Evolutionary conservation across 92 coral and sea anemone species (phyloP).

Genomic region (Meandrina meandrites): DNA sequence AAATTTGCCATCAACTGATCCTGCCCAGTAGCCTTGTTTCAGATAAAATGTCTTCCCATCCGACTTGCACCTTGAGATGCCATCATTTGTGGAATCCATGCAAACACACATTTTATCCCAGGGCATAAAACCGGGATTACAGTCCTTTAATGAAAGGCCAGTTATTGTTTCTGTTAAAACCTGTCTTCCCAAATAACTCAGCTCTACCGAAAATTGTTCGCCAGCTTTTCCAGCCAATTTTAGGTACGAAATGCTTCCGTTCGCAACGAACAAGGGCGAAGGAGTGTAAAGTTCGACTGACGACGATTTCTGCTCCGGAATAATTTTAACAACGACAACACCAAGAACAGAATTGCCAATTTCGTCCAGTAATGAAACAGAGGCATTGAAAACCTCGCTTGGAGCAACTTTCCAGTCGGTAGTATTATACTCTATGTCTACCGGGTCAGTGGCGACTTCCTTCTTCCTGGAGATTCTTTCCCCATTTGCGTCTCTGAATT

Average conservation of each 20-base stretch:
- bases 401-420: constrained; percentile 79
- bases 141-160: constrained; percentile 49
- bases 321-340: constrained; percentile 44
- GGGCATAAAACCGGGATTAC: constrained; percentile 81
- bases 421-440: constrained; percentile 48
- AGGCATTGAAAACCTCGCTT: constrained; percentile 62
- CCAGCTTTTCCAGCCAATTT: constrained; percentile 59
- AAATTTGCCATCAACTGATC: constrained; percentile 63
- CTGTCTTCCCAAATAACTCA: constrained; percentile 70
- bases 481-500: constrained; percentile 50
- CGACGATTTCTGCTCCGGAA: constrained; percentile 9
- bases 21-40: constrained; percentile 90
- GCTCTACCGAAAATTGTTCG: constrained; percentile 59
- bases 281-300: constrained; percentile 56
- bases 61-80: constrained; percentile 73
- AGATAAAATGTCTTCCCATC: constrained; percentile 72
- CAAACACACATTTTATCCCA: constrained; percentile 65
- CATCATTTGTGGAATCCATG: constrained; percentile 50
- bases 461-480: constrained; percentile 29
- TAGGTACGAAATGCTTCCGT: constrained; percentile 44
- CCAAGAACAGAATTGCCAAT: constrained; percentile 67
- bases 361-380: constrained; percentile 58
- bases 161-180: constrained; percentile 54
- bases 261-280: constrained; percentile 72
- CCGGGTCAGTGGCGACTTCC: constrained; percentile 84